Base-by-base conservation (phyloP, 1,140 invertebrate species). In the Scaptomyza graminum region DNA sequence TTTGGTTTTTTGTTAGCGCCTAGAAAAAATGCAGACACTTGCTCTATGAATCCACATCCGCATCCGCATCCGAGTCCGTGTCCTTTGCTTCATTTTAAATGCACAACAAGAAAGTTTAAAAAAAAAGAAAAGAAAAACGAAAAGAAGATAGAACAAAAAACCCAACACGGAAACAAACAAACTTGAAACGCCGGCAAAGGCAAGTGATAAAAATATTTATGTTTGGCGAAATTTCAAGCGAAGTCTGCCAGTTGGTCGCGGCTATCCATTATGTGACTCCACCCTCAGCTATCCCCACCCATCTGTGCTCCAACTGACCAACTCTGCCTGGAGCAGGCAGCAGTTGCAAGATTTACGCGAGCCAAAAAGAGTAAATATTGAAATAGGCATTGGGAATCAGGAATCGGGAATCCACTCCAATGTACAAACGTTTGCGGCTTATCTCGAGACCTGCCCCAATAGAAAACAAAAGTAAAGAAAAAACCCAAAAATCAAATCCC, bases 161-260 rank as follows among this genome's bases (percentile, higher is more conserved):
- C 28, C 28, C 28, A 28, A 28, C 28, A 28, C 31, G 31, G 52
- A 59, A 74, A 61, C 59, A 60, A 64, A 67, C 49, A 44, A 65
- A 62, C 66, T 59, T 16, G 49, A 55, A 73, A 54, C 46, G 66
- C 70, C 51, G 69, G 46, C 54, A 61, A 50, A 70, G 66, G 50
- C 72, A 78, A 87, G 82, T 87, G 78, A 87, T 88, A 87, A 87
- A 88, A 88, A 88, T 88, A 87, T 87, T 87, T 87, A 87, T 87
- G 82, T 81, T 65, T 59, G 50, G 59, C 57, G 25, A 72, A 81
- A 75, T 66, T 59, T 68, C 63, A 69, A 74, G 74, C 77, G 77
- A 80, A 60, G 70, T 61, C 72, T 80, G 62, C 63, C 49, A 63
- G 31, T 13, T 39, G 51, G 44, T 56, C 54, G 44, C 63, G 63